Evolutionary conservation across 2,888 invertebrate genomes (phyloP), one percentile per base, ranked within the genome.

Genomic region (Phaonia tiefii): DNA sequence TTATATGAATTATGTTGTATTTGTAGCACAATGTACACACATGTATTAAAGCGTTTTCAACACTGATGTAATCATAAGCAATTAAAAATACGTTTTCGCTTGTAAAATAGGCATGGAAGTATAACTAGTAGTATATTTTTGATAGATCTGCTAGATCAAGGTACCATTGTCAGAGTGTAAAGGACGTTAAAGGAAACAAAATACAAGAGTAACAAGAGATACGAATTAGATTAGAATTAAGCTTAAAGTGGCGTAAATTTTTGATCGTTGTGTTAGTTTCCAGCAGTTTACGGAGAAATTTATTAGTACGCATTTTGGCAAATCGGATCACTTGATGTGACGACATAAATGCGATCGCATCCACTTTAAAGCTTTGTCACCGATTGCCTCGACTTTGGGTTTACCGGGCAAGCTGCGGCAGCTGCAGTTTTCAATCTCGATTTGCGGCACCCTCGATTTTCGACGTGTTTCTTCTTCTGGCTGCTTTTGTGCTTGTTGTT

Each of bases 291-390:
- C 22, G 13, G 11, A 42, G 63, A 63, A 60, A 20, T 1, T 37
- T 20, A 17, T 13, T 31, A 7, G n/a, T 15, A 31, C 3, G 31
- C 31, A 31, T 49, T n/a, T n/a, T 49, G 49, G 2, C 4, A 60
- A 17, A 37, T 25, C 10, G 56, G n/a, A 79, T 85, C 83, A 89
- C 85, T 89, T 90, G 65, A 90, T 86, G 86, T 91, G 90, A 66
- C 89, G 88, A 85, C 91, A 91, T 54, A 91, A 85, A 85, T 90
- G 90, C 49, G 89, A 89, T 78, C 91, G 89, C 84, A 91, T 87
- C 91, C 91, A 91, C 84, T 90, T 91, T 15, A 91, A 85, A 46
- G 91, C 90, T 81, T 89, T 91, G 74, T 90, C 90, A 77, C 91
- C 88, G 76, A 91, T 89, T 75, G 91, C 91, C 84, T 90, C 90